These are phyloP conservation scores for Anoplopoma fimbria DNA, from an alignment of 2,113 vertebrate genomes.

Conservation along the genomic window DNA sequence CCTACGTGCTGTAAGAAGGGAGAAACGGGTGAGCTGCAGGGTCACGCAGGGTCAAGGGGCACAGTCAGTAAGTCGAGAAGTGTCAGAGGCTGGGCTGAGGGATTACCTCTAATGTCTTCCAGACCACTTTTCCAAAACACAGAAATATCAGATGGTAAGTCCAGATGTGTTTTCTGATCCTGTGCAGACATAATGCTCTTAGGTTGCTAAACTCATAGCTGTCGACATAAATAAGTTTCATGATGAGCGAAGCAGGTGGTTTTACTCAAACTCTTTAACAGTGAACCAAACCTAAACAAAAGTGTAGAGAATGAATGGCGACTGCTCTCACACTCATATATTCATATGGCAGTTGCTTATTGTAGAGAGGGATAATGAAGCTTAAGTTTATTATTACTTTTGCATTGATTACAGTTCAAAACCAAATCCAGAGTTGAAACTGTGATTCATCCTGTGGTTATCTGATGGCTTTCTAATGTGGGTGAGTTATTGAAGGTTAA, in stretches of 20 bases:
- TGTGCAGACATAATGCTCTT: constrained; percentile 73
- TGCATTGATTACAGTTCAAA: constrained; percentile 42
- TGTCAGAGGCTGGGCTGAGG: constrained; percentile 68
- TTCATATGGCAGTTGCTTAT: constrained; percentile 61
- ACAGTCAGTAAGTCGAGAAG: constrained; percentile 62
- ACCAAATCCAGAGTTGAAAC: constrained; percentile 25
- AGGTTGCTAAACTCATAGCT: constrained; percentile 71
- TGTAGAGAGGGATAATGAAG: constrained; percentile 54
- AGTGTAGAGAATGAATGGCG: constrained; percentile 42
- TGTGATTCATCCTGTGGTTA: constrained; percentile 4
- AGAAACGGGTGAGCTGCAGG: constrained; percentile 45
- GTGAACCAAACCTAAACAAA: constrained; percentile 69
- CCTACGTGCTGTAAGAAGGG: constrained; percentile 90
- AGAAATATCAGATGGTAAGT: constrained; percentile 73
- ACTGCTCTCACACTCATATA: constrained; percentile 42
- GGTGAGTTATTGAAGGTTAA: not conserved
- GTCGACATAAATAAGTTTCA: constrained; percentile 74
- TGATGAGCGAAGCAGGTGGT: constrained; percentile 77
- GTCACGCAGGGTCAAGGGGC: constrained; percentile 62
- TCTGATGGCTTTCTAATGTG: not conserved
- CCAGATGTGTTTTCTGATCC: constrained; percentile 77
- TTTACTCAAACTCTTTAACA: constrained; percentile 70
- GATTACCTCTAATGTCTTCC: constrained; percentile 75
- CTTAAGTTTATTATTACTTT: constrained; percentile 63
- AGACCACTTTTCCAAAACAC: constrained; percentile 72